Evolutionary conservation across 2,888 invertebrate species (phyloP), one percentile per base, ranked within the genome.

Genomic region (Meteorus colon): DNA sequence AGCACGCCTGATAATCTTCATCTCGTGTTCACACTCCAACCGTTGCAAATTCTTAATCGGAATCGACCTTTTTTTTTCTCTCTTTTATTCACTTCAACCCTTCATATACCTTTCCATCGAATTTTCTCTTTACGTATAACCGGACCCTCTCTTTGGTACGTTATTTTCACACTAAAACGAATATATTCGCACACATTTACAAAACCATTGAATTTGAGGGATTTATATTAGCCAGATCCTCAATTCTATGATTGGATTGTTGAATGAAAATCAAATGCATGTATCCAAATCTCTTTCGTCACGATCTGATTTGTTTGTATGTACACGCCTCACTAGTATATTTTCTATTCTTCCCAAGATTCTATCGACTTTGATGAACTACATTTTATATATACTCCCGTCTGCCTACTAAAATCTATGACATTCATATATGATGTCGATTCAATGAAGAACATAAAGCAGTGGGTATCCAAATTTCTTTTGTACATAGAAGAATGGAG

Each of bases 1-100:
- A 41, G 14, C 70, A 71, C 71, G 71, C 62, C 62, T 37, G 37
- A 10, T 27, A 45, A 62, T 71, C 60, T 71, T 8, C 60, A 71
- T 71, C 37, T 34, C 19, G 37, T 60, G 14, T 37, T 16, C 27
- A 71, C 41, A 60, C 24, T 45, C 1, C 16, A 37, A 60, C 60
- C 60, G 60, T 29, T 48, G 48, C 16, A n/a, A 48, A 48, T 48
- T 48, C 16, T n/a, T 48, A 48, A 48, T 48, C 48, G 16, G 14
- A 48, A 4, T 14, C 48, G n/a, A 48, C 48, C 48, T 48, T 48
- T 48, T 48, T 10, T 60, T 41, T 66, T 45, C 19, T 16, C 8
- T 24, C 19, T 27, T 41, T 24, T 24, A 24, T 24, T 45, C 10
- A 24, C 29, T 60, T 6, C 51, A 68, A 16, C 29, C 29, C 27